These are phyloP conservation scores for Mimumesa dahlbomi DNA, from an alignment of 2,888 invertebrate species.

Conservation along the genomic window DNA sequence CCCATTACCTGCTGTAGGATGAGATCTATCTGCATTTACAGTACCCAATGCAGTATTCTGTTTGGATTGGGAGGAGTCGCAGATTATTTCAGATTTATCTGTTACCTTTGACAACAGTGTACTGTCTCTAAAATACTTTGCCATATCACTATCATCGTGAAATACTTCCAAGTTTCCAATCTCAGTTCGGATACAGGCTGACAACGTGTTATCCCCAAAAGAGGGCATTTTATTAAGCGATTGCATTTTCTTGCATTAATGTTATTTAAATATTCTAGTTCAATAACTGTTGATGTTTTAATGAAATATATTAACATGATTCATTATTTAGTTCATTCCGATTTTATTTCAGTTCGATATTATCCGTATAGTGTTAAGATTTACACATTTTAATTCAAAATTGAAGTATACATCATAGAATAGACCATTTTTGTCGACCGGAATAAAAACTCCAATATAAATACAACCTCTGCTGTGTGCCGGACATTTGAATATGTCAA, in stretches of 20 bases:
- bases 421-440: too few relatives aligned
- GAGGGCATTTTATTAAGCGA: constrained; percentile 56
- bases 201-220: constrained; percentile 56
- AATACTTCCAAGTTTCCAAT: constrained; percentile 15
- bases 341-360: too few relatives aligned
- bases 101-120: constrained; percentile 18
- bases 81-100: background rate
- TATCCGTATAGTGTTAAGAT: too few relatives aligned
- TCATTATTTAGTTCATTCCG: too few relatives aligned
- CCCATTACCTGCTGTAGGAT: background rate
- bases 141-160: constrained; percentile 52
- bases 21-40: constrained; percentile 13
- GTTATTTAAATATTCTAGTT: constrained; percentile 1
- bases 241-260: constrained; percentile 25
- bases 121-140: constrained; percentile 61
- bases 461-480: too few relatives aligned
- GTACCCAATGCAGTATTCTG: background rate
- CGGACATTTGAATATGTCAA: too few relatives aligned
- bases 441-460: too few relatives aligned
- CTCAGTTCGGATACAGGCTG: constrained; percentile 46
- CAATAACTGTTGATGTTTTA: background rate
- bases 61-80: background rate
- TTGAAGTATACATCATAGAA: background rate
- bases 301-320: background rate
- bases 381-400: background rate